Evolutionary conservation across 2,797 vertebrate species (phyloP).

Genomic region (Neomorphus geoffroyi): DNA sequence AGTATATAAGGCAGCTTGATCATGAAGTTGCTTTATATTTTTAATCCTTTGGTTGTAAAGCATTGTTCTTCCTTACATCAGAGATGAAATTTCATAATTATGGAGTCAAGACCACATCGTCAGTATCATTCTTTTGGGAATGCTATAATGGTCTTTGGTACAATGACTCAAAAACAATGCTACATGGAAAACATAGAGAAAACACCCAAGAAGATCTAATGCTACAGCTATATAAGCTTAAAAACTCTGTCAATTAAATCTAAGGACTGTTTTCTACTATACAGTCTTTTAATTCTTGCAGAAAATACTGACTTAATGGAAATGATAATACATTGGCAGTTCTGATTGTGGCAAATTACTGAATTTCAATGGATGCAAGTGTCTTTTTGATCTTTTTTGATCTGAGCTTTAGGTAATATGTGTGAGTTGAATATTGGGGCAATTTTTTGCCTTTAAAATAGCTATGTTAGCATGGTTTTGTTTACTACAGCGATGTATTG

Average conservation of each 20-base stretch:
- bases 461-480: not conserved
- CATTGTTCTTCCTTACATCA: not conserved
- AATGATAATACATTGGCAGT: not conserved
- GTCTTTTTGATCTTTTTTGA: not conserved
- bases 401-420: not conserved
- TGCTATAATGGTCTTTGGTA: not conserved
- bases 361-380: not conserved
- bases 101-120: not conserved
- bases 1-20: not conserved
- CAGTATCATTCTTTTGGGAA: not conserved
- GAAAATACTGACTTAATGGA: not conserved
- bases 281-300: not conserved
- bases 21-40: not conserved
- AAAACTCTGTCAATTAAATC: not conserved
- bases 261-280: not conserved
- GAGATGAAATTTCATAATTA: not conserved
- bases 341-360: not conserved
- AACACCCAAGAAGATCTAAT: not conserved
- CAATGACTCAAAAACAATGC: not conserved
- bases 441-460: not conserved
- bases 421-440: not conserved
- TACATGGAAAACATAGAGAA: not conserved
- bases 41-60: not conserved
- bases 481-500: not conserved
- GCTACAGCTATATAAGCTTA: not conserved